These are phyloP conservation scores for Motacilla alba DNA, from an alignment of 2,113 vertebrate species.

Conservation along the genomic window DNA sequence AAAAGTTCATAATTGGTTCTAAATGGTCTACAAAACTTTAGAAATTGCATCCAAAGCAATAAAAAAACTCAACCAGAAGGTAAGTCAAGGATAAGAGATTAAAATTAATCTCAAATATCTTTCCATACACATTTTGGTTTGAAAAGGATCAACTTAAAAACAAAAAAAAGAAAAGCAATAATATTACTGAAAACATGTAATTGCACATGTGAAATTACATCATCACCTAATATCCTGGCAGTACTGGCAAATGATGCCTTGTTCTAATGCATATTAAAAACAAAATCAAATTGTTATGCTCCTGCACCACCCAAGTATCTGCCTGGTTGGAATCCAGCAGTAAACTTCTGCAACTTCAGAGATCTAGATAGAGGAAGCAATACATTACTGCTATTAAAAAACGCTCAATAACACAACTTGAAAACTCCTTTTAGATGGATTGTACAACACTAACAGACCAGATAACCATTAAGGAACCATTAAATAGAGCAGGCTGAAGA, in stretches of 20 bases:
- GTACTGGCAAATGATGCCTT: background rate
- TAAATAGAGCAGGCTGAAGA: background rate
- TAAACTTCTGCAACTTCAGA: constrained; percentile 24
- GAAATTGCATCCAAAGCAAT: background rate
- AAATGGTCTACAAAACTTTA: background rate
- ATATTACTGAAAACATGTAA: background rate
- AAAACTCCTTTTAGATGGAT: constrained; percentile 15
- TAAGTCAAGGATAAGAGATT: background rate
- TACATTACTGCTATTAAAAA: constrained; percentile 14
- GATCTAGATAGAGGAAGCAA: constrained; percentile 42
- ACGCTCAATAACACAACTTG: constrained; percentile 3
- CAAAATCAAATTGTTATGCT: background rate
- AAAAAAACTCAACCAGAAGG: background rate
- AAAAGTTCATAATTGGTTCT: background rate
- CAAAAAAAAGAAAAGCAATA: background rate
- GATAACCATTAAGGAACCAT: constrained; percentile 1
- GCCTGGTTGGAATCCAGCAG: background rate
- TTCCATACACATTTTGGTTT: background rate
- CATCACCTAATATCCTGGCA: background rate
- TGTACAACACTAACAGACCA: constrained; percentile 40
- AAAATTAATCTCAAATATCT: background rate
- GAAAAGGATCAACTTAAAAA: background rate
- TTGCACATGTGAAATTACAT: background rate
- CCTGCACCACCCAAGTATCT: background rate
- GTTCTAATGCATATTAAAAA: background rate